Evolutionary conservation across 2,888 invertebrate species (phyloP), one percentile per base, ranked within the genome.

Genomic region (Scaptomyza polygonia): DNA sequence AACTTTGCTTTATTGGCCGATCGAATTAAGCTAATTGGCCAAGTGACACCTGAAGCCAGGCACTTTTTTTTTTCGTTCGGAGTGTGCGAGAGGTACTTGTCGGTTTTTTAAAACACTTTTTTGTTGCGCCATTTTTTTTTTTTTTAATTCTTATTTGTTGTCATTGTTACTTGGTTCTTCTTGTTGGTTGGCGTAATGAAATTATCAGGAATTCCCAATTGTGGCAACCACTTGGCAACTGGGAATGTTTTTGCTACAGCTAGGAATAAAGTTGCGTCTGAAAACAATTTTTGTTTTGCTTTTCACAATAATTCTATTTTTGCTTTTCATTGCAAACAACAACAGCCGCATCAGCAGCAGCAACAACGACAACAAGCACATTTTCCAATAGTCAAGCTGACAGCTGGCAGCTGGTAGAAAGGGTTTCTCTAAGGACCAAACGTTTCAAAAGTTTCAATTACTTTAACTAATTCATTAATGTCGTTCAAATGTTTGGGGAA

Each of bases 11-110:
- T 75, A 80, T 75, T 80, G 84, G 59, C 69, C 70, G 57, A 62
- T 66, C 53, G 63, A 75, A 79, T 86, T 75, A 77, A 69, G 70
- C 70, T 86, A 83, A 83, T 82, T 82, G 83, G 52, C 55, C 61
- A 36, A 32, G 55, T 66, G 79, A 78, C 73, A 80, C 72, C 79
- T 78, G 72, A 34, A 47, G 42, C 9, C 25, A 29, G 43, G 43
- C 42, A 9, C 18, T 36, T 14, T 39, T 16, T 16, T 11, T 16
- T 18, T 27, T 8, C 30, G 42, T n/a, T n/a, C 32, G 9, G 8
- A 39, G 16, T 34, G 16, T n/a, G 48, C 16, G 5, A 18, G 11
- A 40, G 9, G n/a, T 21, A 25, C 11, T 36, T 11, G 11, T 1
- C 8, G 36, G 14, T 11, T 3, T 32, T 6, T 16, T 9, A 7